These are phyloP conservation scores for Pogonognathellus flavescens DNA, from an alignment of 1,140 invertebrate species.

Conservation along the genomic window DNA sequence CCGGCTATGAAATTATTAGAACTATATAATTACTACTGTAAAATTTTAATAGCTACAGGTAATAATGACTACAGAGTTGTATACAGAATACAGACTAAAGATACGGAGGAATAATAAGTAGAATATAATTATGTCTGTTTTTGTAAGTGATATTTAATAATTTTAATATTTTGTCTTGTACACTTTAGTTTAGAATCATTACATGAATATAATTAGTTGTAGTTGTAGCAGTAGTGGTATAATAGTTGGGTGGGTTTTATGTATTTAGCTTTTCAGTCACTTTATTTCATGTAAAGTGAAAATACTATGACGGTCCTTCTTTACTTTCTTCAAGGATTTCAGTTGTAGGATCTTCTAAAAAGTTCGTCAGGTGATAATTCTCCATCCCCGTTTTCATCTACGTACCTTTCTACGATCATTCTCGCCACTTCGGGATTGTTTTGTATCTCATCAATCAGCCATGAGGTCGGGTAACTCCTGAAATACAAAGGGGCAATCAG, in stretches of 20 bases:
- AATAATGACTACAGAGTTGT: too few relatives aligned
- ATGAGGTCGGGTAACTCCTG: slow-evolving; percentile 72
- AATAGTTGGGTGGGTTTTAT: not conserved
- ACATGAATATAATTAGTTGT: not conserved
- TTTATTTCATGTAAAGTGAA: too few relatives aligned
- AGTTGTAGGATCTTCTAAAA: slow-evolving; percentile 42
- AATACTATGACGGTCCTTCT: too few relatives aligned
- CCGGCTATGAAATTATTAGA: too few relatives aligned
- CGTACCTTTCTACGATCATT: slow-evolving; percentile 74
- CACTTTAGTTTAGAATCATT: too few relatives aligned
- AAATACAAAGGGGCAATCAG: slow-evolving; percentile 26
- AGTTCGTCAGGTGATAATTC: slow-evolving; percentile 65
- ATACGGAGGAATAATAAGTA: too few relatives aligned
- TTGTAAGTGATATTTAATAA: too few relatives aligned
- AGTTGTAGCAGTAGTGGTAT: not conserved
- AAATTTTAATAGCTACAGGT: too few relatives aligned
- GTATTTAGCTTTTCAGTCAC: not conserved
- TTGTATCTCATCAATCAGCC: slow-evolving; percentile 74
- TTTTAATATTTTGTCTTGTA: too few relatives aligned
- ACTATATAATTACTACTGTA: too few relatives aligned
- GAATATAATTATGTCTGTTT: too few relatives aligned
- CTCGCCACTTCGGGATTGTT: slow-evolving; percentile 74
- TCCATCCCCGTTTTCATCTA: slow-evolving; percentile 75
- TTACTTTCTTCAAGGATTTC: not conserved
- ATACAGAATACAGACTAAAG: too few relatives aligned